Percentiles rank a stretch among this genome's conserved stretches.
Evolutionary conservation across 2,888 invertebrate genomes (phyloP).

Genomic region (Sphaeridia pumilis): DNA sequence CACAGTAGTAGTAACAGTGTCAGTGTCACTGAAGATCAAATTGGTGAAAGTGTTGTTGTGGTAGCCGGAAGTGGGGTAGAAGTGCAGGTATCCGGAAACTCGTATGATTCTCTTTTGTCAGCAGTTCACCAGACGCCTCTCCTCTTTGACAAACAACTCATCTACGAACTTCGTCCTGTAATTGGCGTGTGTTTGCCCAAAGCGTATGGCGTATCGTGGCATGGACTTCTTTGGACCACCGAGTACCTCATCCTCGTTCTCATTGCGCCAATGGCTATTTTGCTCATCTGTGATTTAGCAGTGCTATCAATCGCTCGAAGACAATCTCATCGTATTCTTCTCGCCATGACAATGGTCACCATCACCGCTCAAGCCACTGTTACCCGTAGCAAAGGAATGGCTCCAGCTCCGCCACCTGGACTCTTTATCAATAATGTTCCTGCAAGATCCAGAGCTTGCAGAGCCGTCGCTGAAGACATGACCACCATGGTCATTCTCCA

Average conservation of each 20-base stretch:
- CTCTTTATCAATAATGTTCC: conserved; percentile 35
- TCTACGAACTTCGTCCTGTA: conserved; percentile 24
- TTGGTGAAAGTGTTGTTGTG: too few species aligned
- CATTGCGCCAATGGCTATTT: conserved; percentile 36
- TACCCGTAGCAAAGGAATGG: conserved; percentile 35
- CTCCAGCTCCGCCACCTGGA: conserved; percentile 29
- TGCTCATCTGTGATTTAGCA: conserved; percentile 37
- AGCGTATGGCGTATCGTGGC: conserved; percentile 30
- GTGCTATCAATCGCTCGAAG: conserved; percentile 49
- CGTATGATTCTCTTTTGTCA: not conserved
- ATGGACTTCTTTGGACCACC: conserved; percentile 30
- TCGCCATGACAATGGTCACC: conserved; percentile 73
- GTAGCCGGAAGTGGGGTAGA: not conserved
- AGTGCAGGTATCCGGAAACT: not conserved
- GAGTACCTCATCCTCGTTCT: conserved; percentile 36
- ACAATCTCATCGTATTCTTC: conserved; percentile 70
- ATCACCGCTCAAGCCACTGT: conserved; percentile 60
- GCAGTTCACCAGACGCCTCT: not conserved
- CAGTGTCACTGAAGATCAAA: too few species aligned
- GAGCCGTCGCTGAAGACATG: conserved; percentile 34
- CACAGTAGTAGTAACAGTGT: too few species aligned
- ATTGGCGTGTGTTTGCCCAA: conserved; percentile 33
- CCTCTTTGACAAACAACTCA: not conserved
- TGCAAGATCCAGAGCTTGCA: conserved; percentile 33
- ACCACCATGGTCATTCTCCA: conserved; percentile 30